Base-by-base conservation (phyloP, 2,113 vertebrate species). In the Prochilodus magdalenae region DNA sequence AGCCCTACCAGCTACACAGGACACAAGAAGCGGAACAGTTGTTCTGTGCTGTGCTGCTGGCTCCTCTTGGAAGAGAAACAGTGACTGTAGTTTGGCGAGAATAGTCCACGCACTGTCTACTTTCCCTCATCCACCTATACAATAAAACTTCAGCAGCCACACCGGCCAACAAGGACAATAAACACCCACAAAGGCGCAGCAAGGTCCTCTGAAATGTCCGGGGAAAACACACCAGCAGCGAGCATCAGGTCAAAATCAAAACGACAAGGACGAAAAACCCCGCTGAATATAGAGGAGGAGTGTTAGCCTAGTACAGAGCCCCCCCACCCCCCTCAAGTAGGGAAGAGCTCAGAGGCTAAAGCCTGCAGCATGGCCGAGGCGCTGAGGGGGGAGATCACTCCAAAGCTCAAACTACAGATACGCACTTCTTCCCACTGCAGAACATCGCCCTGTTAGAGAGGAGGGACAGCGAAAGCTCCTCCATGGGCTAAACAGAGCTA, bases 341-440 rank as follows among this genome's bases (percentile, higher is more conserved):
- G 90, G 87, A 90, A 92, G 14, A 93, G 87, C 82, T 92, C 90
- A 1, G 78, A 81, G 72, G 88, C 85, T 60, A 86, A 86, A 83
- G 88, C 86, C 81, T 84, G 92, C 89, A 86, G 89, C 91, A 93
- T 93, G 89, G 84, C 92, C 86, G 83, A 84, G 20, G 83, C 30
- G 66, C 71, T 49, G 29, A 57, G 66, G 73, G 53, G 67, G 44
- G 73, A 73, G 62, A 81, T 29, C 83, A 82, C 87, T 87, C 83
- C 44, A 77, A 65, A 76, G 40, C 73, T 67, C 75, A 86, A 89
- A 92, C 87, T 91, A 87, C 82, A 75, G 78, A 65, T 67, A 78
- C 47, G 33, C 14, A 16, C 22, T 57, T 75, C 20, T 53, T 70
- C 36, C 59, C 74, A 44, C 15, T 60, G 76, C 71, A 44, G 12